These are phyloP conservation scores for Drosophila repleta DNA, from an alignment of 1,140 invertebrate species.

Conservation along the genomic window DNA sequence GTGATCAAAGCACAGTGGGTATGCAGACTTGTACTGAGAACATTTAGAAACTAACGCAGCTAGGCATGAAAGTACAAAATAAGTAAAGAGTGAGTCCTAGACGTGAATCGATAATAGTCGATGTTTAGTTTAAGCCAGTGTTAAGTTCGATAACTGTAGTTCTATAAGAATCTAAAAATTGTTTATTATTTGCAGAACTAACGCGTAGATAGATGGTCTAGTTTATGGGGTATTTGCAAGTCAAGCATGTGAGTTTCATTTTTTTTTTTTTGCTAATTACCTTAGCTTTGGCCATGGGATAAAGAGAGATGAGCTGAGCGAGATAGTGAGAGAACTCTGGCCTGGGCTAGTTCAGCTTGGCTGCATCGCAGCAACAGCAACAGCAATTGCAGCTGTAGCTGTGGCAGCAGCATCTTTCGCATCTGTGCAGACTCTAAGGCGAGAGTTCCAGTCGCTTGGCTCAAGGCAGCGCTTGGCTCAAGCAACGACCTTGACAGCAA, in stretches of 20 bases:
- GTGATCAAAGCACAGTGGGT: background rate
- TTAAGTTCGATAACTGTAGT: no score
- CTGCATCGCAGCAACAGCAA: constrained; percentile 18
- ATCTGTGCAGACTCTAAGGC: constrained; percentile 14
- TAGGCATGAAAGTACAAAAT: no score
- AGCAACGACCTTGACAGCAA: constrained; percentile 50
- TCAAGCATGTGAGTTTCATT: background rate
- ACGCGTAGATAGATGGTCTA: no score
- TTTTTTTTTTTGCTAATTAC: constrained; percentile 52
- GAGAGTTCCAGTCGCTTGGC: constrained; percentile 20
- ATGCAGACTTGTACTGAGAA: background rate
- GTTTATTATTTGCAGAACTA: no score
- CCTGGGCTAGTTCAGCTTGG: constrained; percentile 23
- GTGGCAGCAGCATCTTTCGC: background rate
- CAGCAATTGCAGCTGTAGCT: no score
- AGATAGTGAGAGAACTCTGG: background rate
- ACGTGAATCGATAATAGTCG: no score
- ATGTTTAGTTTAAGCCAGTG: no score
- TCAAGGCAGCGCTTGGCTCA: constrained; percentile 34
- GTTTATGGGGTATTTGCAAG: background rate
- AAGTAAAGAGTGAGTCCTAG: no score
- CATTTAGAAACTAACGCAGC: background rate
- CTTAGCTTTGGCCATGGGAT: constrained; percentile 25
- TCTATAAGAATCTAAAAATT: background rate
- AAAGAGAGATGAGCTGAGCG: constrained; percentile 20